Percentiles rank a stretch among this genome's conserved stretches.
These are phyloP conservation scores for Apotomis betuletana DNA, from an alignment of 2,888 invertebrate species.

Conservation along the genomic window DNA sequence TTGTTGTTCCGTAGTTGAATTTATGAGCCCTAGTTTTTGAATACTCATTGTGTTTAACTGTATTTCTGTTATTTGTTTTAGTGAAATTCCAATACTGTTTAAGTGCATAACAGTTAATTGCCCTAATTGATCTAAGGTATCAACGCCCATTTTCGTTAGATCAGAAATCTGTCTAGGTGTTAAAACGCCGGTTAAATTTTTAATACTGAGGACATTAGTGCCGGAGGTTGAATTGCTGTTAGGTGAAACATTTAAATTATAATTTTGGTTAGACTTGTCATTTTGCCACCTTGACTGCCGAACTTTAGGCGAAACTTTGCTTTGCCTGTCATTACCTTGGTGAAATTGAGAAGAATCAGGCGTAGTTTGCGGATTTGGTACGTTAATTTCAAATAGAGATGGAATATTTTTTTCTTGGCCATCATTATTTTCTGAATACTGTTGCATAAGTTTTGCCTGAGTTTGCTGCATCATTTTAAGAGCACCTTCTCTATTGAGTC, in stretches of 20 bases:
- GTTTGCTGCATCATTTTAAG: slow-evolving; percentile 81
- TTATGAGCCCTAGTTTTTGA: slow-evolving; percentile 81
- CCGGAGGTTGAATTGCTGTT: slow-evolving; percentile 57
- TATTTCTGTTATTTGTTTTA: slow-evolving; percentile 85
- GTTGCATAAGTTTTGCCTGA: slow-evolving; percentile 74
- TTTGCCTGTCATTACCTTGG: slow-evolving; percentile 67
- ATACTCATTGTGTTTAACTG: slow-evolving; percentile 85
- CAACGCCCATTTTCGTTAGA: slow-evolving; percentile 83
- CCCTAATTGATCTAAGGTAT: slow-evolving; percentile 84
- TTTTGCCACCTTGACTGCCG: slow-evolving; percentile 81
- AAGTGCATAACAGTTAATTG: slow-evolving; percentile 85
- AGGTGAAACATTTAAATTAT: slow-evolving; percentile 60
- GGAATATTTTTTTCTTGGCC: slow-evolving; percentile 70
- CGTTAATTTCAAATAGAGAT: slow-evolving; percentile 77
- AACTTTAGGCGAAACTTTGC: slow-evolving; percentile 75
- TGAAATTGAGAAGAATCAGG: slow-evolving; percentile 60
- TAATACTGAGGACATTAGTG: slow-evolving; percentile 78
- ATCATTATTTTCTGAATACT: slow-evolving; percentile 67
- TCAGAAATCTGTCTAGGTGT: slow-evolving; percentile 84
- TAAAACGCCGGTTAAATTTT: slow-evolving; percentile 83
- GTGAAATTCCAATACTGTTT: slow-evolving; percentile 84
- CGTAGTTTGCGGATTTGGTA: slow-evolving; percentile 69
- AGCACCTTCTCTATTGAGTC: slow-evolving; percentile 91
- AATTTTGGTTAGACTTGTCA: slow-evolving; percentile 66
- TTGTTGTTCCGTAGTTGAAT: slow-evolving; percentile 60